phyloP scores from a whole-genome alignment of 2,888 invertebrate genomes.

The Zeuzera pyrina region DNA sequence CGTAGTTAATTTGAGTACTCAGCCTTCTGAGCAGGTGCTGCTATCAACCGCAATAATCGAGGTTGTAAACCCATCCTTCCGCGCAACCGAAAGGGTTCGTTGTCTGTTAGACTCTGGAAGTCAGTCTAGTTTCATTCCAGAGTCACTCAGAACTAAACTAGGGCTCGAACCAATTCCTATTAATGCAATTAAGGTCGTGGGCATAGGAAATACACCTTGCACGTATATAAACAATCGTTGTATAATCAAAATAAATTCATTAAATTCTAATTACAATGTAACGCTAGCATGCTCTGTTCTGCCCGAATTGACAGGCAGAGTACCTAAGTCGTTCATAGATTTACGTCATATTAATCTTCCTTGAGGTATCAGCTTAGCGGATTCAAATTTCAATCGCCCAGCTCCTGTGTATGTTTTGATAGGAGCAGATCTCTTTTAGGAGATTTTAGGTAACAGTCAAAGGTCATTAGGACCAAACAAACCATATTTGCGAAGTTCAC shows the following conservation, averaged over 20 bases:
- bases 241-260: slow-evolving; percentile 2
- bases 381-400: slow-evolving; percentile 11
- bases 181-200: slow-evolving; percentile 11
- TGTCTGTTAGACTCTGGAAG: slow-evolving; percentile 16
- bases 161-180: slow-evolving; percentile 8
- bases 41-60: slow-evolving; percentile 16
- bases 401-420: slow-evolving; percentile 10
- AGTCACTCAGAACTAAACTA: slow-evolving; percentile 10
- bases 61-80: slow-evolving; percentile 10
- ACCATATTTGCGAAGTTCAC: slow-evolving; percentile 9
- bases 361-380: slow-evolving; percentile 8
- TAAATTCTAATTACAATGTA: not conserved
- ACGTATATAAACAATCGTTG: slow-evolving; percentile 3
- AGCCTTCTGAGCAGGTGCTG: slow-evolving; percentile 3
- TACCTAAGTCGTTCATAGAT: slow-evolving; percentile 8
- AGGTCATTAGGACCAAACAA: slow-evolving; percentile 5
- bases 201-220: slow-evolving; percentile 8
- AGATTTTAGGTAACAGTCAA: slow-evolving; percentile 8
- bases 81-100: slow-evolving; percentile 9
- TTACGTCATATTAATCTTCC: slow-evolving; percentile 5
- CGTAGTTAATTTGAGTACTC: slow-evolving; percentile 1
- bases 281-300: slow-evolving; percentile 1
- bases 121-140: slow-evolving; percentile 15
- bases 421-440: slow-evolving; percentile 14
- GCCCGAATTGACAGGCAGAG: slow-evolving; percentile 7